A percentile compares a stretch with the other conserved stretches of the same genome.
Evolutionary conservation across 2,888 invertebrate species (phyloP).

Genomic region (Bellardia pandia): DNA sequence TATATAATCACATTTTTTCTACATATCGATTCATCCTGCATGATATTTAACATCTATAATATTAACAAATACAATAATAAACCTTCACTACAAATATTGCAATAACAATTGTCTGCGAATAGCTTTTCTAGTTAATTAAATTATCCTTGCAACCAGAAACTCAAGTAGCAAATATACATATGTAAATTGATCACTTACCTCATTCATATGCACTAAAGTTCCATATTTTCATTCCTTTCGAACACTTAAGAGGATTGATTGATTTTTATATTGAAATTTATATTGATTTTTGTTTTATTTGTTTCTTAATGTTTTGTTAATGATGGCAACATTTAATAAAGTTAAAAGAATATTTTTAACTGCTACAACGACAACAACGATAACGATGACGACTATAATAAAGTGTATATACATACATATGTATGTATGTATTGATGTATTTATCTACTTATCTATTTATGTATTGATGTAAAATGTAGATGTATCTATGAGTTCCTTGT

Average conservation of each 20-base stretch:
- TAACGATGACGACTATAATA: conserved; percentile 40
- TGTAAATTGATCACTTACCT: conserved; percentile 71
- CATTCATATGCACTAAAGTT: conserved; percentile 57
- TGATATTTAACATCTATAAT: too few relatives aligned
- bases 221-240: conserved; percentile 1
- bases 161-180: too few relatives aligned
- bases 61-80: too few relatives aligned
- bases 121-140: neutral
- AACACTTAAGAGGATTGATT: conserved; percentile 36
- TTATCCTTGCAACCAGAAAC: too few relatives aligned
- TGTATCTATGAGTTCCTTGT: conserved; percentile 23
- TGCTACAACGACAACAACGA: conserved; percentile 62
- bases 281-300: neutral
- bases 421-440: too few relatives aligned
- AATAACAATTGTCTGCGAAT: too few relatives aligned
- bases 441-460: neutral
- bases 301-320: conserved; percentile 46
- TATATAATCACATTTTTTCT: too few relatives aligned
- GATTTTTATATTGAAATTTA: neutral
- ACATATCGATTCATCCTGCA: too few relatives aligned
- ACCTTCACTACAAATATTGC: too few relatives aligned
- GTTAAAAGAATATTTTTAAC: conserved; percentile 43
- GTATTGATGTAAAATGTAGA: conserved; percentile 30
- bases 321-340: conserved; percentile 68
- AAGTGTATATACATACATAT: neutral